Base-by-base conservation (phyloP, 1,140 invertebrate species). In the Habropoda laboriosa region DNA sequence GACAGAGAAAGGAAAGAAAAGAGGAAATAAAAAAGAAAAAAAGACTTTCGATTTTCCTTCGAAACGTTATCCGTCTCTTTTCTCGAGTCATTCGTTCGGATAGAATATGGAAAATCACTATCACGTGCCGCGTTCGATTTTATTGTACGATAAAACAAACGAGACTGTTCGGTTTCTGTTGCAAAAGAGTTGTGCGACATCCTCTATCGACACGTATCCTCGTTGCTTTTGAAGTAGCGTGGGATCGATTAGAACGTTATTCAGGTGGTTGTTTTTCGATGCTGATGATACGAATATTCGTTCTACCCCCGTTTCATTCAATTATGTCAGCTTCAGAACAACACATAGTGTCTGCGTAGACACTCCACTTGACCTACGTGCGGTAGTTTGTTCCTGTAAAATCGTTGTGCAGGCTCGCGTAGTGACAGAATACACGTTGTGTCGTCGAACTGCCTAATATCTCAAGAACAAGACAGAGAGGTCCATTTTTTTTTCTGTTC, bases 381-480 rank as follows among this genome's bases (percentile, higher is more conserved):
- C 87, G 81, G 86, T 89, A 88, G 88, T 87, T 83, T 82, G 81
- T 87, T 86, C 82, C 86, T 89, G 86, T 90, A 83, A 89, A 87
- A 86, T 89, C 81, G 79, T 88, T 88, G 87, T 87, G 87, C 87
- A 87, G 86, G 86, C 55, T 79, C 85, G 82, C 71, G 64, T 86
- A 87, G 86, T 85, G 53, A 85, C 72, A 86, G 21, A n/a, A 77
- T 78, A 87, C 86, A 83, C 80, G 70, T 87, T 87, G 70, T 82
- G 86, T 58, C 81, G 61, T 85, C 76, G 32, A 85, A 76, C 49
- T 79, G 35, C 51, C 77, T 74, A 32, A 55, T 71, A 73, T 55
- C 47, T 49, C 40, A n/a, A 71, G 84, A 68, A 83, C 66, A 68
- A 53, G 68, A 86, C 57, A 76, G 49, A 82, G 60, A 60, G 21